Percentiles rank a stretch among this genome's conserved stretches.
phyloP scores from a whole-genome alignment of 2,113 vertebrate genomes.

The Microcebus murinus region DNA sequence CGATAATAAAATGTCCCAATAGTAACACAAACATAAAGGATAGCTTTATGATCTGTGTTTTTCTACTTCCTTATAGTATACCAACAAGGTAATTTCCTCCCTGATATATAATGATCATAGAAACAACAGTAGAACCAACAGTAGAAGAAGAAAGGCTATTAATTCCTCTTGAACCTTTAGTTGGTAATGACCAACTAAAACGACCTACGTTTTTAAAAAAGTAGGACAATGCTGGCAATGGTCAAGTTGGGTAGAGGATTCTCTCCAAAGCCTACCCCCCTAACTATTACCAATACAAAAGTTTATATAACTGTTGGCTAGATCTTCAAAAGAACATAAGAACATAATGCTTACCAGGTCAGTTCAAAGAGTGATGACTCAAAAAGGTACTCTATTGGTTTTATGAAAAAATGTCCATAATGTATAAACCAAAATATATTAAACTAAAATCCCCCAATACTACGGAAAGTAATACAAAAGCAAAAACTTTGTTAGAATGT shows the following conservation, averaged over 20 bases:
- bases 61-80: neutral
- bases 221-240: neutral
- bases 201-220: neutral
- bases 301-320: neutral
- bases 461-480: neutral
- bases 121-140: neutral
- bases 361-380: neutral
- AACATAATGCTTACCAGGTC: neutral
- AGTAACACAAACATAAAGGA: neutral
- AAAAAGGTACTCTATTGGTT: neutral
- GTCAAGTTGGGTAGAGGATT: neutral
- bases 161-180: neutral
- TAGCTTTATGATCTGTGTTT: neutral
- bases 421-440: neutral
- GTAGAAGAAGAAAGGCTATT: neutral
- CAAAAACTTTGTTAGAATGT: conserved; percentile 28
- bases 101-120: neutral
- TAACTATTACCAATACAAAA: neutral
- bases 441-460: neutral
- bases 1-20: neutral
- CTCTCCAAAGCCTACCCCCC: neutral
- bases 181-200: no score
- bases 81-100: neutral
- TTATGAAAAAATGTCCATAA: conserved; percentile 2
- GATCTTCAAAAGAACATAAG: neutral